Percentiles rank a stretch among this genome's conserved stretches.
phyloP scores from a whole-genome alignment of 2,797 vertebrate species.

The Enteromius treurensis region DNA sequence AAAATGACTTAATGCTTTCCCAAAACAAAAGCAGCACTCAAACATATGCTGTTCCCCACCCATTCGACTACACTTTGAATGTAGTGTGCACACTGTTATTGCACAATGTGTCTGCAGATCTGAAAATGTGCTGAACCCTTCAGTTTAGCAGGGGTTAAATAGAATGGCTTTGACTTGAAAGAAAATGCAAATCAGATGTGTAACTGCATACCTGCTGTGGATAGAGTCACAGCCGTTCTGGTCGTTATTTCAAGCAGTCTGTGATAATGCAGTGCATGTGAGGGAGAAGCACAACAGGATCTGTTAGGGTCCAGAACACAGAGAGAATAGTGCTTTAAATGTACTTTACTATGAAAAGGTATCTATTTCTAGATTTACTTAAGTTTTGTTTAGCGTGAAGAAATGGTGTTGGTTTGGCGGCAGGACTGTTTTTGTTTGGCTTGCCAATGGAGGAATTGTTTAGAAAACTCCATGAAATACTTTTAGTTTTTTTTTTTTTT shows the following conservation, averaged over 20 bases:
- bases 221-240: conserved; percentile 51
- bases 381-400: not conserved
- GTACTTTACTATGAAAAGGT: not conserved
- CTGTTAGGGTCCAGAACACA: conserved; percentile 5
- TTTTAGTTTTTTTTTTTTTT: too few relatives aligned
- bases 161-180: conserved; percentile 47
- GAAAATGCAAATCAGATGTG: conserved; percentile 57
- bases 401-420: not conserved
- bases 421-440: not conserved
- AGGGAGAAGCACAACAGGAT: conserved; percentile 15
- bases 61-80: conserved; percentile 10
- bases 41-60: conserved; percentile 7
- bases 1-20: conserved; percentile 39
- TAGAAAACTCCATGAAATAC: not conserved
- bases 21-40: conserved; percentile 39
- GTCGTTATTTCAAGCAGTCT: conserved; percentile 33
- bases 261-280: conserved; percentile 51
- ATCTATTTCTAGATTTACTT: not conserved
- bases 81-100: conserved; percentile 31
- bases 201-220: conserved; percentile 61
- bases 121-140: conserved; percentile 48
- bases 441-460: not conserved
- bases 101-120: conserved; percentile 46
- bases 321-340: conserved; percentile 5
- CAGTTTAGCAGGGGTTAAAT: conserved; percentile 39